These are phyloP conservation scores for Monodelphis domestica DNA, from an alignment of 2,797 vertebrate species.

Conservation along the genomic window DNA sequence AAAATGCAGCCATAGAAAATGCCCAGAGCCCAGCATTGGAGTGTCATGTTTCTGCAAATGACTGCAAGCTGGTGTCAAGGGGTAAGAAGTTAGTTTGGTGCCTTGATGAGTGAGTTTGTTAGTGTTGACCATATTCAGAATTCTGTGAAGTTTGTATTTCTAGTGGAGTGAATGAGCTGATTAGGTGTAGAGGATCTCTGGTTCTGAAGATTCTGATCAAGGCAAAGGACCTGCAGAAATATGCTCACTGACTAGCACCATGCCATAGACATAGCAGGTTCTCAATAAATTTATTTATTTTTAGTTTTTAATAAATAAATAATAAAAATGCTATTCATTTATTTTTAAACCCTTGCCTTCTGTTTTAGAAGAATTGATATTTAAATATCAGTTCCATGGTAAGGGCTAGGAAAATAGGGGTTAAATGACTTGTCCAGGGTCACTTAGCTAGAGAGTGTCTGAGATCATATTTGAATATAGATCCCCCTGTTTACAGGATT, in stretches of 20 bases:
- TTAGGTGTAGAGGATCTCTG: conserved; percentile 17
- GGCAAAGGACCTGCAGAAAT: conserved; percentile 7
- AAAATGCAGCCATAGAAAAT: background rate
- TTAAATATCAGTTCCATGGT: too few relatives aligned
- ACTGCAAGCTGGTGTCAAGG: background rate
- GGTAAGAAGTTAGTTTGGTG: background rate
- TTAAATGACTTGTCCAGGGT: too few relatives aligned
- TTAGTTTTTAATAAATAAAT: too few relatives aligned
- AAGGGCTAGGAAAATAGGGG: too few relatives aligned
- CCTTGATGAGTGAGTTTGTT: background rate
- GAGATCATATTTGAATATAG: too few relatives aligned
- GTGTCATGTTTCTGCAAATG: background rate
- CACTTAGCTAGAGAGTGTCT: too few relatives aligned
- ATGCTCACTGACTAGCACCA: background rate
- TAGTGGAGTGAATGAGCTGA: background rate
- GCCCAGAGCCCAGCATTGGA: background rate
- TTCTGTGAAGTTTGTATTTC: conserved; percentile 25
- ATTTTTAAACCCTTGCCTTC: too few relatives aligned
- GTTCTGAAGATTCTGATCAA: conserved; percentile 15
- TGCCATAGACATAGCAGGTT: background rate
- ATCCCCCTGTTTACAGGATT: too few relatives aligned
- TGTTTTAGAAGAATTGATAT: too few relatives aligned
- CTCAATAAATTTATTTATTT: too few relatives aligned
- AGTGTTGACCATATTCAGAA: conserved; percentile 10
- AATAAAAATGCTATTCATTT: too few relatives aligned